phyloP scores from a whole-genome alignment of 2,888 invertebrate genomes.

The Tenthredo distinguenda region DNA sequence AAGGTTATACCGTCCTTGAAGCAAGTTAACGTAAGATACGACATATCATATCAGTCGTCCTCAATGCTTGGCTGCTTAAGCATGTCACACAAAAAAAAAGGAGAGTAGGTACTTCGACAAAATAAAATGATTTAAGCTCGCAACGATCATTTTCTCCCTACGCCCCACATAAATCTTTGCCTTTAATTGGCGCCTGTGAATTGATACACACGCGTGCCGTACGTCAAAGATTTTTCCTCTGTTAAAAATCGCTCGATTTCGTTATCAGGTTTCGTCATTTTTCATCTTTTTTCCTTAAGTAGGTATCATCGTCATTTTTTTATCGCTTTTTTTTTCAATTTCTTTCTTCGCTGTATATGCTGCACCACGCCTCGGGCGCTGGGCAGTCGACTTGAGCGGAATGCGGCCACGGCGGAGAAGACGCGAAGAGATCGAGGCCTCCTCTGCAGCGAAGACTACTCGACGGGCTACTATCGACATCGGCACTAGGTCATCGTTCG shows the following conservation, averaged over 20 bases:
- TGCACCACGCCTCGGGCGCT: conserved; percentile 41
- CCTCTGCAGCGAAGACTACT: conserved; percentile 33
- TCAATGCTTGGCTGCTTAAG: conserved; percentile 50
- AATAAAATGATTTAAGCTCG: background rate
- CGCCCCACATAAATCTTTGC: background rate
- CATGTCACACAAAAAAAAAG: conserved; percentile 36
- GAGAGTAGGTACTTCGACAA: background rate
- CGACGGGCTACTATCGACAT: conserved; percentile 50
- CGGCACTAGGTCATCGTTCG: conserved; percentile 55
- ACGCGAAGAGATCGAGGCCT: conserved; percentile 54
- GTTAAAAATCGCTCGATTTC: background rate
- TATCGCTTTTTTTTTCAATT: background rate
- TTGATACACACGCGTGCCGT: background rate
- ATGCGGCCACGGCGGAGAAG: conserved; percentile 55
- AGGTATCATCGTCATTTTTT: background rate
- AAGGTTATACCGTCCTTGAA: conserved; percentile 57
- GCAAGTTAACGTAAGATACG: conserved; percentile 53
- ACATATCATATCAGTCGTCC: conserved; percentile 50
- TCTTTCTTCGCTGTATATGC: background rate
- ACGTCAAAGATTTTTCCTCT: background rate
- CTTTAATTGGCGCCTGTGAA: background rate
- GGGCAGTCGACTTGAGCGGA: conserved; percentile 46
- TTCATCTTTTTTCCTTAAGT: background rate
- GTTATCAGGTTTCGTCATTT: background rate
- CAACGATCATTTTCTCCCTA: background rate